These are phyloP conservation scores for Phrynocephalus versicolor DNA, from an alignment of 2,113 vertebrate genomes.

Conservation along the genomic window DNA sequence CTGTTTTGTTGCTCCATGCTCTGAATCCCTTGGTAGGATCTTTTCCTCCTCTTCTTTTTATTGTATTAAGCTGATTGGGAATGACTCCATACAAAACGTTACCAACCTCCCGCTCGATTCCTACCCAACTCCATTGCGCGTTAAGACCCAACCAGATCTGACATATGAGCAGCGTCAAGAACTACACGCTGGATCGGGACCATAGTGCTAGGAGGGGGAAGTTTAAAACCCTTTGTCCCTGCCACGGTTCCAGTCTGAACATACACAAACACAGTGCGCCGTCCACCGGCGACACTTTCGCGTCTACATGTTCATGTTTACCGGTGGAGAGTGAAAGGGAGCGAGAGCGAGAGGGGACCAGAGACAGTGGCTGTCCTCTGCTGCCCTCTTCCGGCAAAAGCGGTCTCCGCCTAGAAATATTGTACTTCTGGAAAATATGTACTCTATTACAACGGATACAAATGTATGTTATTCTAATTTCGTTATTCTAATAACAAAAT, in stretches of 20 bases:
- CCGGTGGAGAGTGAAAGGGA: not conserved
- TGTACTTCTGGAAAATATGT: not conserved
- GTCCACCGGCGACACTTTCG: no score
- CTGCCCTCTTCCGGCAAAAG: constrained; percentile 18
- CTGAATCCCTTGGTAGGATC: not conserved
- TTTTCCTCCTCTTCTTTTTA: no score
- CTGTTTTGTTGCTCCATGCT: not conserved
- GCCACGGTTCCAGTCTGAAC: no score
- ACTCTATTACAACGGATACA: no score
- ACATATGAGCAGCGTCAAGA: not conserved
- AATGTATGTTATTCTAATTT: not conserved
- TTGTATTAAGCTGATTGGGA: no score
- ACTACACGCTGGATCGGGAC: not conserved
- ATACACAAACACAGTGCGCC: no score
- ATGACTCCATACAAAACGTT: no score
- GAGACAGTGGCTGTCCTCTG: not conserved
- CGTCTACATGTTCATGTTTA: not conserved
- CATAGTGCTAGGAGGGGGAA: not conserved
- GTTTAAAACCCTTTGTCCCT: not conserved
- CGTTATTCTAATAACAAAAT: not conserved
- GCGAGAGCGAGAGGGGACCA: not conserved
- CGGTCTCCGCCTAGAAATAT: not conserved
- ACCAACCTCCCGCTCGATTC: no score
- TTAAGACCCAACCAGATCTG: no score
- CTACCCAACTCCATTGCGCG: no score